Evolutionary conservation across 1,140 invertebrate genomes (phyloP).

Genomic region (Trichogramma pretiosum): DNA sequence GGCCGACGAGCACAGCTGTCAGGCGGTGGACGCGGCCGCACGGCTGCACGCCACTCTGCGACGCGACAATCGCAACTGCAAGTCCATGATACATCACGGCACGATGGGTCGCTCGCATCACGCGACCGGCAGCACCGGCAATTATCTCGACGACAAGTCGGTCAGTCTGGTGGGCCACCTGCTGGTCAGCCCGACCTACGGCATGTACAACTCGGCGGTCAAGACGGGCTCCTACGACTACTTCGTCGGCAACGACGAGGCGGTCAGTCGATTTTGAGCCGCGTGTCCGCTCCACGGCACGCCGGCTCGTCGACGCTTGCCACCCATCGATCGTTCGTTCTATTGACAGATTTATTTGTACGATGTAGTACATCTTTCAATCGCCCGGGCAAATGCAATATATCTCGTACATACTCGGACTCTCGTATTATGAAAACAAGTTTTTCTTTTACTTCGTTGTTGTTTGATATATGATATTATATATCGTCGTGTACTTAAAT

Average conservation of each 20-base stretch:
- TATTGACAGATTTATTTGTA: not conserved
- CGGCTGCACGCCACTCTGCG: not conserved
- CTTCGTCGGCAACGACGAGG: slow-evolving; percentile 40
- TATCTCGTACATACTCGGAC: too few relatives aligned
- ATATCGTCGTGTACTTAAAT: too few relatives aligned
- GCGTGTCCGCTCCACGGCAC: not conserved
- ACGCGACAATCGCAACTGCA: slow-evolving; percentile 6
- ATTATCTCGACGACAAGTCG: slow-evolving; percentile 33
- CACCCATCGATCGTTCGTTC: not conserved
- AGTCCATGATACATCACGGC: too few relatives aligned
- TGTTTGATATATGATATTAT: too few relatives aligned
- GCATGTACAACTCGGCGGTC: slow-evolving; percentile 37
- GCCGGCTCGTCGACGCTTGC: not conserved
- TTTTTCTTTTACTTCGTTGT: too few relatives aligned
- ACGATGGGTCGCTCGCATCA: too few relatives aligned
- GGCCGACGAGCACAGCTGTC: not conserved
- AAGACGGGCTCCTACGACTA: slow-evolving; percentile 40
- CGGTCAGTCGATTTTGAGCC: slow-evolving; percentile 40
- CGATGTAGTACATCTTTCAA: not conserved
- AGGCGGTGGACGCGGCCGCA: not conserved
- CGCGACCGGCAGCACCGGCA: too few relatives aligned
- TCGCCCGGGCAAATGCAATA: too few relatives aligned
- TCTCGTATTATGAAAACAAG: too few relatives aligned
- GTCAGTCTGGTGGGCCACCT: slow-evolving; percentile 22
- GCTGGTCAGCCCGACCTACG: slow-evolving; percentile 38